Conservation (phyloP, 23 tunicate species). For the Halocynthia roretzi region DNA sequence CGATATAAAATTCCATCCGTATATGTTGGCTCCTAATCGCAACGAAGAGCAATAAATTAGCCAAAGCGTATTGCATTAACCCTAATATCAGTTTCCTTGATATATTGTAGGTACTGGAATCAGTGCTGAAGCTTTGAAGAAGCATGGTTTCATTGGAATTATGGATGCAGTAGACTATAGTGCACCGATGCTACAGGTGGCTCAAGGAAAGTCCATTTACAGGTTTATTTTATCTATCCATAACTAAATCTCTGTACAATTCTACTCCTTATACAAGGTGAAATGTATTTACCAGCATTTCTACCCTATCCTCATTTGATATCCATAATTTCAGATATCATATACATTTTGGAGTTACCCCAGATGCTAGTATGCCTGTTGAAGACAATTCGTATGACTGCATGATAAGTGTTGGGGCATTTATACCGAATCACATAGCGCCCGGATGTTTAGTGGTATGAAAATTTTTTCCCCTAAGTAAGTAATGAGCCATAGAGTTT, state of each 20-base stretch:
- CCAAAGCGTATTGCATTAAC: not conserved
- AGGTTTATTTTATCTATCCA: not conserved
- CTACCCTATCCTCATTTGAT: not conserved
- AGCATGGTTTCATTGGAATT: not conserved
- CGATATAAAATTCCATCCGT: not conserved
- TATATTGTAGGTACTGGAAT: constrained; percentile 1
- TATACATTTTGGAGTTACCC: not conserved
- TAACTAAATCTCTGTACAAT: too few species aligned
- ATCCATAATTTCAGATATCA: not conserved
- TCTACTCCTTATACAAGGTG: too few species aligned
- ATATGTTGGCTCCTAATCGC: not conserved
- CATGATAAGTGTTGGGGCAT: not conserved
- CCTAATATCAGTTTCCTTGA: not conserved
- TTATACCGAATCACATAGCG: not conserved
- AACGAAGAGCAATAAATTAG: not conserved
- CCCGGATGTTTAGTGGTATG: not conserved
- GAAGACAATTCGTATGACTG: constrained; percentile 1
- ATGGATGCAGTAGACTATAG: not conserved
- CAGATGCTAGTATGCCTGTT: not conserved
- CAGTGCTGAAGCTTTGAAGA: not conserved
- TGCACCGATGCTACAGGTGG: not conserved
- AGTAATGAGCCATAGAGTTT: too few species aligned
- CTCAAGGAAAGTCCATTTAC: not conserved
- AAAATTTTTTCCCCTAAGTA: not conserved
- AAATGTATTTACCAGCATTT: too few species aligned